These are phyloP conservation scores for Hipparchia semele DNA, from an alignment of 2,888 invertebrate species.

Conservation along the genomic window DNA sequence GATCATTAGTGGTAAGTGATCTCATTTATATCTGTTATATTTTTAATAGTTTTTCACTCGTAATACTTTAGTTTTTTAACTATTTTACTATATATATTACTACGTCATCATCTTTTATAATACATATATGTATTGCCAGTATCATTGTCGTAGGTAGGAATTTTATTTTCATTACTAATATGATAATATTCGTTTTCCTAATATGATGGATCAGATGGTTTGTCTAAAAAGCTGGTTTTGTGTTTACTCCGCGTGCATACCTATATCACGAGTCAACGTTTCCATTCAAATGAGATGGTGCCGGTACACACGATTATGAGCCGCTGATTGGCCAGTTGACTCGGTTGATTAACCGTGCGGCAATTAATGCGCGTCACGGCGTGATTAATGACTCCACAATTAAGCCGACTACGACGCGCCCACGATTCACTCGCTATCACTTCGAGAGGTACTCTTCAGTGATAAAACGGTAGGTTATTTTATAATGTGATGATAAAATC, in stretches of 20 bases:
- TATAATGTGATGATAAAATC: too few relatives aligned
- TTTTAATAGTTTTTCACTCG: background rate
- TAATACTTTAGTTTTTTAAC: background rate
- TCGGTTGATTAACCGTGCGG: constrained; percentile 48
- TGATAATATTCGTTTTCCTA: too few relatives aligned
- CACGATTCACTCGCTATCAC: constrained; percentile 36
- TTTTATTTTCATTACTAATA: too few relatives aligned
- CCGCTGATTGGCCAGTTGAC: constrained; percentile 45
- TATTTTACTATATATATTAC: background rate
- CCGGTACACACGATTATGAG: constrained; percentile 27
- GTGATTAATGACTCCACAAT: constrained; percentile 41
- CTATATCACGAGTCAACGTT: constrained; percentile 8
- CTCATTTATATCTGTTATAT: background rate
- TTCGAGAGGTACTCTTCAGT: constrained; percentile 15
- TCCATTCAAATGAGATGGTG: constrained; percentile 23
- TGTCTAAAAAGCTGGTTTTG: background rate
- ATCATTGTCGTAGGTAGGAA: too few relatives aligned
- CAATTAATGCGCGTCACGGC: constrained; percentile 48
- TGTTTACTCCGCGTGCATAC: constrained; percentile 1
- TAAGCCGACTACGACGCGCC: constrained; percentile 36
- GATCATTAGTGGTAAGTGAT: background rate
- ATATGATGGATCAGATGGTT: background rate
- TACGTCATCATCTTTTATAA: background rate
- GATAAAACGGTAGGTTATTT: background rate
- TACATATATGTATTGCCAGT: background rate